Evolutionary conservation across 1,140 invertebrate species (phyloP).

Genomic region (Drosophila watanabei): DNA sequence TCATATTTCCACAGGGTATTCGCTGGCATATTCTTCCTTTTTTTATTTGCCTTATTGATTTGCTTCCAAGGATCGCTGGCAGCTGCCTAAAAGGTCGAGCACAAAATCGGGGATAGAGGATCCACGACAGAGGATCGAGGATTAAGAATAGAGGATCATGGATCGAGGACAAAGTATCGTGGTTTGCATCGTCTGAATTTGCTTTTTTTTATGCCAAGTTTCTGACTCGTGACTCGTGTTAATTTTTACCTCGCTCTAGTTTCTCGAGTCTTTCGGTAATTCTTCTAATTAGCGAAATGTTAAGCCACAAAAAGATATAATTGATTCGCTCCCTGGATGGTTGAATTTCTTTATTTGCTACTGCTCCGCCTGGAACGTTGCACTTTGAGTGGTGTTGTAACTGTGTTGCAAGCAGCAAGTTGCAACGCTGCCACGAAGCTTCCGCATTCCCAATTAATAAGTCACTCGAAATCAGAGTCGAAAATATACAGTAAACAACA

Average conservation of each 20-base stretch:
- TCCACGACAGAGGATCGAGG: constrained; percentile 47
- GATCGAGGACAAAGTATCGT: constrained; percentile 43
- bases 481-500: constrained; percentile 44
- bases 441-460: constrained; percentile 72
- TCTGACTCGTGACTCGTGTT: constrained; percentile 48
- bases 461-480: constrained; percentile 43
- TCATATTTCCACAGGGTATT: constrained; percentile 1
- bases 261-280: neutral
- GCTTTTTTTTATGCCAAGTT: constrained; percentile 14
- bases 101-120: constrained; percentile 15
- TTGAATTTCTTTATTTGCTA: constrained; percentile 14
- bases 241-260: constrained; percentile 30
- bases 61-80: constrained; percentile 18
- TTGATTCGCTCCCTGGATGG: constrained; percentile 52
- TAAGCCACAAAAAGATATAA: constrained; percentile 28
- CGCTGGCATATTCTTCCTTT: too few relatives aligned
- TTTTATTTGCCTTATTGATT: constrained; percentile 24
- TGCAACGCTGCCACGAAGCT: constrained; percentile 22
- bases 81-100: constrained; percentile 46
- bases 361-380: constrained; percentile 54
- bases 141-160: constrained; percentile 9
- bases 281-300: constrained; percentile 22
- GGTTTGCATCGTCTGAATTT: constrained; percentile 37
- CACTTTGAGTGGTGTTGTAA: constrained; percentile 51
- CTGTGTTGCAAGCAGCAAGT: constrained; percentile 42